Conservation (phyloP, 2,797 vertebrate species). For the Nyctalus aviator region DNA sequence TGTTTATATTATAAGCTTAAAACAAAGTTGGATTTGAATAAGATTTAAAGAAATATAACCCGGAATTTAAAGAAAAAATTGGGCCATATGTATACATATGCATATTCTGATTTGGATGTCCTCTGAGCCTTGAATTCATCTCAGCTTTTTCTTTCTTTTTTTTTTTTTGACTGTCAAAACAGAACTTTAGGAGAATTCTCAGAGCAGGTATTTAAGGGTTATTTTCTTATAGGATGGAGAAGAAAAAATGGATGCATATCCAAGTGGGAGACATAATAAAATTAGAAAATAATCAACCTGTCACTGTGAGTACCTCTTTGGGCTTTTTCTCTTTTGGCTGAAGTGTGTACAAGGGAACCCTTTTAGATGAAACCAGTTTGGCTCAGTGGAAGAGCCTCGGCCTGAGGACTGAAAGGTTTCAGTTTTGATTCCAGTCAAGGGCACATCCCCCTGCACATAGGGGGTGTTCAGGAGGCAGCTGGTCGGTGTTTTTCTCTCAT, state of each 20-base stretch:
- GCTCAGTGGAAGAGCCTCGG: too few relatives aligned
- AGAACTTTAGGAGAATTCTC: slow-evolving; percentile 10
- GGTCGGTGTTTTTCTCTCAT: too few relatives aligned
- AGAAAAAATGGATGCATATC: slow-evolving; percentile 96
- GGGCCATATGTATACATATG: neutral
- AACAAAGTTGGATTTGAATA: neutral
- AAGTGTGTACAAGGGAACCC: neutral
- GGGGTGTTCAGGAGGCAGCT: too few relatives aligned
- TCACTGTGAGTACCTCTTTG: slow-evolving; percentile 91
- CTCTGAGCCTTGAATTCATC: neutral
- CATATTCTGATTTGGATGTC: neutral
- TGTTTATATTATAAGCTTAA: neutral
- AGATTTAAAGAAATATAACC: neutral
- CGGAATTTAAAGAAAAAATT: slow-evolving; percentile 17
- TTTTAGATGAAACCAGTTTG: neutral
- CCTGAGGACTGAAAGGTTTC: too few relatives aligned
- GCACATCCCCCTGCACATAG: too few relatives aligned
- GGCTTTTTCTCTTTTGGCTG: neutral
- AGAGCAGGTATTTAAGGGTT: slow-evolving; percentile 60
- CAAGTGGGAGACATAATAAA: slow-evolving; percentile 97
- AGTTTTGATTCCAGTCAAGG: too few relatives aligned
- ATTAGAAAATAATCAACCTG: slow-evolving; percentile 94
- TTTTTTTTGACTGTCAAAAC: slow-evolving; percentile 25
- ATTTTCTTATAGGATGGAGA: slow-evolving; percentile 89
- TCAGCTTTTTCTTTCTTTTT: neutral